Base-by-base conservation (phyloP, 2,888 invertebrate genomes). In the Candidula unifasciata region DNA sequence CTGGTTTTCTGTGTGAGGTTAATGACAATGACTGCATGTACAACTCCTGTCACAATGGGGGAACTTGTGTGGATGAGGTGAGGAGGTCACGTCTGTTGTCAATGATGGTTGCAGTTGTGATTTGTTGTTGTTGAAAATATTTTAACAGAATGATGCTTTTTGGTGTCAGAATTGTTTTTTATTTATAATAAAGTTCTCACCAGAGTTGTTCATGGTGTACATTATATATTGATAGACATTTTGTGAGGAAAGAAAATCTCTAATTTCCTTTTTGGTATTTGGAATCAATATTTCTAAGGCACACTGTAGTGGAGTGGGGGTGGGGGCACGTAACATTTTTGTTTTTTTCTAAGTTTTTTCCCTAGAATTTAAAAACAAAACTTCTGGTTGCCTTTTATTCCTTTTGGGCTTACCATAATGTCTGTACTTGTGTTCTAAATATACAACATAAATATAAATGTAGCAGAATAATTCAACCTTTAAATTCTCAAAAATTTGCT, bases 31-130 rank as follows among this genome's bases (percentile, higher is more conserved):
- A 99, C 92, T 99, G 99, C 92, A 95, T 95, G 76, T 35, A 80
- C 27, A 95, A 96, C 35, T 97, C 96, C 60, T 99, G 99, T 90
- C 98, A 98, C 91, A 97, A 99, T 92, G 98, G 97, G 89, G 98
- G 98, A 3, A 97, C 96, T 0, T 99, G 99, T 91, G 95, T 97
- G 0, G 98, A 98, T 92, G 96, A 96, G 93, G 97, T 98, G 3
- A 10, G 52, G n/a, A 73, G 30, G n/a, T n/a, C 6, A 16, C 24
- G 5, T 21, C 21, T 60, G 60, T 3, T n/a, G 21, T 21, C 60
- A 60, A 1, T 60, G 60, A 18, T 60, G 21, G 3, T 21, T 6
- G 8, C 6, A 3, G 3, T 60, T 5, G 10, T 18, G 21, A 21
- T n/a, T 5, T 60, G 21, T 24, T 60, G 60, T 24, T 60, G 60